These are phyloP conservation scores for Branchipolynoe longqiensis DNA, from an alignment of 2,888 invertebrate species.

Conservation along the genomic window DNA sequence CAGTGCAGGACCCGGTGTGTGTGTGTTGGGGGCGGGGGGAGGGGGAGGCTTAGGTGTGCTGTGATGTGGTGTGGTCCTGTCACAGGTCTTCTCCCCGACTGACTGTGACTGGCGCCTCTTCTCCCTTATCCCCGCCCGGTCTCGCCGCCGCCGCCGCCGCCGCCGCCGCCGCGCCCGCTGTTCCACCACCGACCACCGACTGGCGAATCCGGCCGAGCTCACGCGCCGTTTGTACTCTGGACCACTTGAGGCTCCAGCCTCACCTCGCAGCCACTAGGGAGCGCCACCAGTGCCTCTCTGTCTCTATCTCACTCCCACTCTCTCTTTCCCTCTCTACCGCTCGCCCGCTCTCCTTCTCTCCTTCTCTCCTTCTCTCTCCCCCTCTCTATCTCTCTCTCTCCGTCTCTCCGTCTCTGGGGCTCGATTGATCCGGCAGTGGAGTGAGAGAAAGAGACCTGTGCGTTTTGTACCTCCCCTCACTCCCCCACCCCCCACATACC, in stretches of 20 bases:
- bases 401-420: no score
- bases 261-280: slow-evolving; percentile 2
- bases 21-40: no score
- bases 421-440: no score
- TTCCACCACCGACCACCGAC: not conserved
- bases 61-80: no score
- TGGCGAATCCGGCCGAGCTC: not conserved
- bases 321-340: not conserved
- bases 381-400: no score
- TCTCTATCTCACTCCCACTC: not conserved
- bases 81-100: no score
- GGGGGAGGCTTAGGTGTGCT: no score
- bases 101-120: no score
- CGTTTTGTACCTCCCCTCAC: not conserved
- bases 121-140: no score
- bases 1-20: no score
- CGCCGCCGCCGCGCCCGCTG: not conserved
- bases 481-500: not conserved
- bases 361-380: not conserved
- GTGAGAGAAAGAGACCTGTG: no score
- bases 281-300: not conserved
- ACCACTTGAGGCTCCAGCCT: not conserved
- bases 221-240: slow-evolving; percentile 1
- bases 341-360: not conserved
- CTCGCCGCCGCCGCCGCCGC: not conserved